Conservation (phyloP, 2,797 vertebrate species). For the Discoglossus pictus region DNA sequence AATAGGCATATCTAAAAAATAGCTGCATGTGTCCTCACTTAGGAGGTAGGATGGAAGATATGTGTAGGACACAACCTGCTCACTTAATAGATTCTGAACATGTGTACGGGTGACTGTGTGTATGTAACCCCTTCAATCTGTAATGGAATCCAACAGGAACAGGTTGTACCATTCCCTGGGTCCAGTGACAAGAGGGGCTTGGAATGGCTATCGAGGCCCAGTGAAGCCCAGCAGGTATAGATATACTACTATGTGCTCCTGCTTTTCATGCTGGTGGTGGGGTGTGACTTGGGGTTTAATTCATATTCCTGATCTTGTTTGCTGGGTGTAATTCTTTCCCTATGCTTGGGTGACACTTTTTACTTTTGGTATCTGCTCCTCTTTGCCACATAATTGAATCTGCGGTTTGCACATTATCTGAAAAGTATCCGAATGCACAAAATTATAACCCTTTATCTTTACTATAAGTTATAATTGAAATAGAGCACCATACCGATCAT, state of each 20-base stretch:
- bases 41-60: too few species aligned
- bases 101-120: slow-evolving; percentile 62
- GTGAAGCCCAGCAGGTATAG: slow-evolving; percentile 97
- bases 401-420: slow-evolving; percentile 13
- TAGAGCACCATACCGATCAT: too few species aligned
- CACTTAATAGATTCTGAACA: too few species aligned
- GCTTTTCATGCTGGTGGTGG: slow-evolving; percentile 69
- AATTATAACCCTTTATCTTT: too few species aligned
- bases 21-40: too few species aligned
- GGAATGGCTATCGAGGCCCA: slow-evolving; percentile 96
- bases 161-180: slow-evolving; percentile 99
- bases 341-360: slow-evolving; percentile 43
- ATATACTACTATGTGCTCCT: slow-evolving; percentile 63
- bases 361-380: slow-evolving; percentile 12
- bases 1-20: too few species aligned
- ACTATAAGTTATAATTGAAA: too few species aligned
- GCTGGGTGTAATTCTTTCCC: slow-evolving; percentile 64
- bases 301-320: slow-evolving; percentile 66
- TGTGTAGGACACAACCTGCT: too few species aligned
- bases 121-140: slow-evolving; percentile 74
- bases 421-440: too few species aligned
- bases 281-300: neutral
- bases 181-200: slow-evolving; percentile 93
- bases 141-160: slow-evolving; percentile 95
- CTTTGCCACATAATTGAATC: slow-evolving; percentile 10